Base-by-base conservation (phyloP, 37 sponge, comb jelly and placozoan genomes). In the Axinella damicornis region DNA sequence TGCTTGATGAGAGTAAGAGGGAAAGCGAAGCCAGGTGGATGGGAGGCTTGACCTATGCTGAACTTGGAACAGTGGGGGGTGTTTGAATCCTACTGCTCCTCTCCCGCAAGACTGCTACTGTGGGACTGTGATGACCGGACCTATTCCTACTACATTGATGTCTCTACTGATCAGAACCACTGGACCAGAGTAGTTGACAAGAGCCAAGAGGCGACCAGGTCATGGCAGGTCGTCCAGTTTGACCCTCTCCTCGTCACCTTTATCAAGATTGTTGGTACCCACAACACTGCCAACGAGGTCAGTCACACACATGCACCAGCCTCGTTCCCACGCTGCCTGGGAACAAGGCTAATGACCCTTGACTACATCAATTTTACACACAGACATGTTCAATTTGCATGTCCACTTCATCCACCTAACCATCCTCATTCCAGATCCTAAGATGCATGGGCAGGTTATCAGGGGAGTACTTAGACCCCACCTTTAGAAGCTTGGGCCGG, bases 81-180 rank as follows among this genome's bases (percentile, higher is more conserved):
- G n/a, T n/a, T n/a, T n/a, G n/a, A n/a, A n/a, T n/a, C n/a, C n/a
- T n/a, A n/a, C n/a, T n/a, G n/a, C 34, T 53, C 0, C 31, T 41
- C 17, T 36, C 33, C 56, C 64, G 69, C 16, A 57, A 93, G 94
- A 65, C 59, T 98, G 57, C 81, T 98, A 35, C 73, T 98, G 57
- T 98, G 98, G 98, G 98, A 98, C 71, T 87, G 92, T 74, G 98
- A 98, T 89, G 96, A 88, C 39, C 67, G 98, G 38, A 69, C 82
- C 24, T 98, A 98, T 75, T 85, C 85, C 58, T 96, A 87, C 77
- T 87, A 83, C 71, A 86, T 96, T 27, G 94, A 93, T 25, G 91
- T 96, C 19, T 90, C 94, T 18, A 78, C 78, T 34, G 94, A 93
- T 57, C 87, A 96, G 74, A 79, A 82, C 55, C 79, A 36, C 11